Evolutionary conservation across 2,888 invertebrate species (phyloP).

Genomic region (Rosalia funebris): DNA sequence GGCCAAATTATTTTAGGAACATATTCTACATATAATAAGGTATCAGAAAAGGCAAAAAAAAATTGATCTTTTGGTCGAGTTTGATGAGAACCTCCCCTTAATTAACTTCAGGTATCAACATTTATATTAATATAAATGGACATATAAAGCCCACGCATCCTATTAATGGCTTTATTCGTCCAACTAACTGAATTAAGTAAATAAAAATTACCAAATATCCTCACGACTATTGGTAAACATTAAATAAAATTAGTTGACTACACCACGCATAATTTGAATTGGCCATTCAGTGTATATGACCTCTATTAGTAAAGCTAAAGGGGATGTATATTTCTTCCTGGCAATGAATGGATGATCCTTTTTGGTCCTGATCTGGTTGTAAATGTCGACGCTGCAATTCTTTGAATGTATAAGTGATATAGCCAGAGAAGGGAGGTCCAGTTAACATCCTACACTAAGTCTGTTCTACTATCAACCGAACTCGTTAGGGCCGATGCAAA

Average conservation of each 20-base stretch:
- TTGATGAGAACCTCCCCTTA: too few species aligned
- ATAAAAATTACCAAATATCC: too few species aligned
- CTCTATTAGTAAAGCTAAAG: constrained; percentile 22
- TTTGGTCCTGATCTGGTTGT: constrained; percentile 31
- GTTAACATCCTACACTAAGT: constrained; percentile 43
- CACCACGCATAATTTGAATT: constrained; percentile 22
- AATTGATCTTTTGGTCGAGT: too few species aligned
- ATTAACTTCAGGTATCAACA: too few species aligned
- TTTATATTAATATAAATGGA: too few species aligned
- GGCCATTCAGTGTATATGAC: constrained; percentile 11
- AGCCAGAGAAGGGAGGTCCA: constrained; percentile 44
- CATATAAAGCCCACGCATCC: too few species aligned
- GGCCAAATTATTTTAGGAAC: too few species aligned
- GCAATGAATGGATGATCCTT: constrained; percentile 26
- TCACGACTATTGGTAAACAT: too few species aligned
- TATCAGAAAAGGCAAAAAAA: too few species aligned
- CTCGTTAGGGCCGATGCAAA: constrained; percentile 56
- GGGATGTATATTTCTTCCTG: constrained; percentile 25
- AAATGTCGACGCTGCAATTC: constrained; percentile 48
- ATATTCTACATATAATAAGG: too few species aligned
- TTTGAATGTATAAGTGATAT: constrained; percentile 51
- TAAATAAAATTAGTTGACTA: constrained; percentile 5
- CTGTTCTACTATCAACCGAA: constrained; percentile 46
- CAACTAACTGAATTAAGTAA: too few species aligned
- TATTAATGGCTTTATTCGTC: too few species aligned